Evolutionary conservation across 2,888 invertebrate genomes (phyloP), one percentile per base, ranked within the genome.

Genomic region (Tetheella fluctuosa): DNA sequence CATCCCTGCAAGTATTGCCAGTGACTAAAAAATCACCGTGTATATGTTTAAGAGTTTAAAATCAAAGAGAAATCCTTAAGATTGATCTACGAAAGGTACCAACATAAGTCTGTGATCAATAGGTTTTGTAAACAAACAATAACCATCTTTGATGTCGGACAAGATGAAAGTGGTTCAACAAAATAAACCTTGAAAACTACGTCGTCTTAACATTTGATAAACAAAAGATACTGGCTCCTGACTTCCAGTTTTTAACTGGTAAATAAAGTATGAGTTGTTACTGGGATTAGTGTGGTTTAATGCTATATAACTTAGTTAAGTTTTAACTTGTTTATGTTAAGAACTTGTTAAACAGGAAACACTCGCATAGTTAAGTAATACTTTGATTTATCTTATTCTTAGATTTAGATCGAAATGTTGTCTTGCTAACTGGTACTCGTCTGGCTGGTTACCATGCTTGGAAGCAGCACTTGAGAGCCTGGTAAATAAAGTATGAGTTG

Each of bases 101-200:
- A 8, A 25, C 25, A 25, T 6, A n/a, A 34, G 2, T 37, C 13
- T 13, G 37, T 42, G 42, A 48, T 48, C 48, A 48, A 48, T 48
- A 48, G 20, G 20, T 10, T 42, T 48, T n/a, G 48, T 48, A 48
- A 48, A 48, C 2, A 48, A 48, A 34, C 34, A 34, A 34, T 2
- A 48, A 20, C 3, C 6, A 20, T 52, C 53, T 56, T 60, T 60
- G 54, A 61, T 54, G 34, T 54, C 42, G 61, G 52, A 8, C 20
- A 48, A 48, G 48, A 48, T 48, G 48, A 48, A 48, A 42, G 42
- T 1, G 17, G 15, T 2, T 39, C 39, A 8, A 17, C 10, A 20
- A 48, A 48, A 48, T 20, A 20, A 20, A 48, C 10, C 20, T 48
- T 48, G 2, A 48, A 42, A n/a, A 48, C 20, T 20, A 20, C 48